Base-by-base conservation (phyloP, 2,113 vertebrate species). In the Melanerpes formicivorus region DNA sequence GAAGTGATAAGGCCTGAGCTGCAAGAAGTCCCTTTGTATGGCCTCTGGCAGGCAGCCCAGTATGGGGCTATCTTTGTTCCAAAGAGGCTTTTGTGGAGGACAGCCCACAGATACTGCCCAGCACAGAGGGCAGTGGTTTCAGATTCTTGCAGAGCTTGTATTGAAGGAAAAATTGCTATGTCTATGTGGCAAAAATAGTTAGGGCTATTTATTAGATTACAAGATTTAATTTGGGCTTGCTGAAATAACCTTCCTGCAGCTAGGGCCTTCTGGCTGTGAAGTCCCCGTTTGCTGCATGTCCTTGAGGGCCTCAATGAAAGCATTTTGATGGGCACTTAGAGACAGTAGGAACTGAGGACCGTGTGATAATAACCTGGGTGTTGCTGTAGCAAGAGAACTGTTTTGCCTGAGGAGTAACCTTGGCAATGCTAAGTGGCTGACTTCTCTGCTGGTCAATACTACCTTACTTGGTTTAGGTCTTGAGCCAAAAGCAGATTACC, bases 391-490 rank as follows among this genome's bases (percentile, higher is more conserved):
- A 3, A 72, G 40, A 63, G 17, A 77, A 63, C 18, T 18, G 13
- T 27, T 60, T 22, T 83, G 18, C 10, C 2, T 25, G 19, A 48
- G 32, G 42, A 54, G 40, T 26, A 52, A 7, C 34, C 7, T n/a
- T 29, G 30, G 13, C 32, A 46, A 30, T 2, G 1, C 37, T 25
- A 9, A 0, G 1, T 0, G 0, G 12, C 37, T 26, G n/a, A 62
- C 18, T 44, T 26, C 50, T 69, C 82, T 70, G 79, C 58, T 59
- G 12, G 13, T 42, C 37, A 50, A 5, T 55, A 16, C 54, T 37
- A 75, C 27, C n/a, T 11, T 21, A 18, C 2, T 50, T 58, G 7
- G 15, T 60, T 76, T 60, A 73, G 34, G 46, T 78, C 56, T 64
- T 52, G 19, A 72, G 26, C 9, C 74, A 80, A 78, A 67, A 73